These are phyloP conservation scores for Trinectes maculatus DNA, from an alignment of 2,113 vertebrate genomes.

Conservation along the genomic window DNA sequence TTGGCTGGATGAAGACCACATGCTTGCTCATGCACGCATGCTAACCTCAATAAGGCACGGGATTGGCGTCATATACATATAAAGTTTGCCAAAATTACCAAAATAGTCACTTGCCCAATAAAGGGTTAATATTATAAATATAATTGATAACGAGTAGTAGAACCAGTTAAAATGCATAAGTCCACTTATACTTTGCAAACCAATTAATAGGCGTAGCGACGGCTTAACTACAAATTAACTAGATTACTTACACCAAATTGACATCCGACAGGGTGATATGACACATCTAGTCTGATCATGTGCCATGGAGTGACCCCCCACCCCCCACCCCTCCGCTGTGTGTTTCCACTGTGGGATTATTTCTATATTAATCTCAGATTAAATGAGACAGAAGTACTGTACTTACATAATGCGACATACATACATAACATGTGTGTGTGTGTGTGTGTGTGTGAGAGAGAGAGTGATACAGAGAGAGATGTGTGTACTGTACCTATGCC, in stretches of 20 bases:
- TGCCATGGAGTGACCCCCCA: slow-evolving; percentile 32
- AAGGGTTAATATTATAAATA: too few relatives aligned
- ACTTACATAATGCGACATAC: slow-evolving; percentile 37
- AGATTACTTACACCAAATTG: not conserved
- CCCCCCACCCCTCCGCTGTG: slow-evolving; percentile 34
- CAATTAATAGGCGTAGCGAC: too few relatives aligned
- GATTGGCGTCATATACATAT: too few relatives aligned
- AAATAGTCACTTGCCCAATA: too few relatives aligned
- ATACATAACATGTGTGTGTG: slow-evolving; percentile 18
- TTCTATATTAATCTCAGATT: slow-evolving; percentile 49
- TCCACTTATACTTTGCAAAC: too few relatives aligned
- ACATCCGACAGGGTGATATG: not conserved
- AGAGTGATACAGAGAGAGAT: too few relatives aligned
- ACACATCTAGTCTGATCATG: slow-evolving; percentile 10
- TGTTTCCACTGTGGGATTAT: slow-evolving; percentile 50
- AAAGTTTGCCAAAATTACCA: too few relatives aligned
- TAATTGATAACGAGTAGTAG: too few relatives aligned
- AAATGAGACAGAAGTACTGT: slow-evolving; percentile 14
- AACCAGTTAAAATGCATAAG: too few relatives aligned
- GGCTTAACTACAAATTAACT: not conserved
- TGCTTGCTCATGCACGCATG: too few relatives aligned
- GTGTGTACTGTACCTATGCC: slow-evolving; percentile 85
- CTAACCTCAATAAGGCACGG: too few relatives aligned
- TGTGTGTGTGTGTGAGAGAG: slow-evolving; percentile 23
- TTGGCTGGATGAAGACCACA: too few relatives aligned